phyloP scores from a whole-genome alignment of 2,797 vertebrate genomes.

The Pampus argenteus region DNA sequence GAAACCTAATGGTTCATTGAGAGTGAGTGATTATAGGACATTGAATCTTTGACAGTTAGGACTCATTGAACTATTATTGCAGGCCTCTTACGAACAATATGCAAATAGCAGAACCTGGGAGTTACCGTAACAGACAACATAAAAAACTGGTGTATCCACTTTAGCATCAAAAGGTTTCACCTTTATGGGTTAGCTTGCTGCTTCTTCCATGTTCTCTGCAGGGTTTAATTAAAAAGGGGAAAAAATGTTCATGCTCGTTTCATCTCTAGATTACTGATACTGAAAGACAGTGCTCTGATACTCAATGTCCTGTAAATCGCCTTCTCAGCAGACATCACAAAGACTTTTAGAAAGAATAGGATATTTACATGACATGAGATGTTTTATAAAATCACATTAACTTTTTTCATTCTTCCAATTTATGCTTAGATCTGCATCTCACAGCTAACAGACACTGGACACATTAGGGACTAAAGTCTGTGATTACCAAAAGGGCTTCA shows the following conservation, averaged over 20 bases:
- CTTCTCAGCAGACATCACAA: no score
- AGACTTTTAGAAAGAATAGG: background rate
- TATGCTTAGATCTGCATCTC: conserved; percentile 25
- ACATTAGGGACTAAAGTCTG: conserved; percentile 27
- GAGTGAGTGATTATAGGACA: conserved; percentile 76
- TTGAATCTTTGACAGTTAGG: conserved; percentile 67
- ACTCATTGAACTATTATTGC: conserved; percentile 65
- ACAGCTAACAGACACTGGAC: conserved; percentile 19
- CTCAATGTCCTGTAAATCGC: no score
- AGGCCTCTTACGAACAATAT: conserved; percentile 42
- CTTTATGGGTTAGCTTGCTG: conserved; percentile 15
- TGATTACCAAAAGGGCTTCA: conserved; percentile 29
- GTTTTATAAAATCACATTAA: background rate
- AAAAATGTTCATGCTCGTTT: conserved; percentile 9
- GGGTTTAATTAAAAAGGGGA: conserved; percentile 1
- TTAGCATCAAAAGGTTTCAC: conserved; percentile 25
- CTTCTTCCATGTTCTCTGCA: background rate
- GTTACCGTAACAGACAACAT: conserved; percentile 28
- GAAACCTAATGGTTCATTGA: conserved; percentile 79
- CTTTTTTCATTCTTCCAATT: conserved; percentile 1
- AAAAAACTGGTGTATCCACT: conserved; percentile 1
- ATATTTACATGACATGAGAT: conserved; percentile 7
- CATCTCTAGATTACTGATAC: conserved; percentile 36
- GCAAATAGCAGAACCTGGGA: conserved; percentile 31
- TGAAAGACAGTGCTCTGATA: no score